Conservation (phyloP, 2,797 vertebrate species). For the Alfaro cultratus region DNA sequence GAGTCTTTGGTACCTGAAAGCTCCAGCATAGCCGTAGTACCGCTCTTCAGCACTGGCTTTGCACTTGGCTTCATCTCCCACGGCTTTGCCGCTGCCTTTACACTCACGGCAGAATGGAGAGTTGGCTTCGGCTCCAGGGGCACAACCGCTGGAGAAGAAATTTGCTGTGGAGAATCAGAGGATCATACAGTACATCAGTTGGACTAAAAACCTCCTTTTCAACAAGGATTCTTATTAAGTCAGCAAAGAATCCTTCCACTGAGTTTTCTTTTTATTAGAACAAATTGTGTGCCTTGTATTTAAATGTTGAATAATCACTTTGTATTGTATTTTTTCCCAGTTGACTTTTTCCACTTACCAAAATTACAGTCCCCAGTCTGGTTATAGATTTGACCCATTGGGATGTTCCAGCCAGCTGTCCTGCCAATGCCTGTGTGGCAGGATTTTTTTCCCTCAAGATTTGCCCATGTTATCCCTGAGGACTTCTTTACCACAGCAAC, state of each 20-base stretch:
- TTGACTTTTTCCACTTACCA: slow-evolving; percentile 72
- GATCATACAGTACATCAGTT: background rate
- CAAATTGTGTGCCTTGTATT: background rate
- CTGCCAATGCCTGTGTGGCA: slow-evolving; percentile 89
- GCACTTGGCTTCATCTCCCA: slow-evolving; percentile 69
- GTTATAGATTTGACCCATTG: slow-evolving; percentile 83
- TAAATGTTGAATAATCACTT: background rate
- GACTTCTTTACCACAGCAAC: slow-evolving; percentile 79
- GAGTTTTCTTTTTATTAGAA: background rate
- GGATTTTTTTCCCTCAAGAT: slow-evolving; percentile 81
- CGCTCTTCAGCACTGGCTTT: slow-evolving; percentile 64
- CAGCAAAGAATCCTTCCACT: background rate
- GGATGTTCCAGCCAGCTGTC: slow-evolving; percentile 93
- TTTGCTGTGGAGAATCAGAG: slow-evolving; percentile 56
- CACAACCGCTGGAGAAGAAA: slow-evolving; percentile 78
- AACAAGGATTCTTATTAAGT: background rate
- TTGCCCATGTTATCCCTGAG: slow-evolving; percentile 71
- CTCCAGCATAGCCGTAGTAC: slow-evolving; percentile 80
- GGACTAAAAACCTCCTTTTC: background rate
- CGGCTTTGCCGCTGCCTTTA: slow-evolving; percentile 51
- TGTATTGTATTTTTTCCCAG: background rate
- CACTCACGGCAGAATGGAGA: slow-evolving; percentile 76
- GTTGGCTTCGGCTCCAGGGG: slow-evolving; percentile 67
- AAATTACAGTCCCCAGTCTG: slow-evolving; percentile 79
- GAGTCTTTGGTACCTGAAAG: slow-evolving; percentile 76